Conservation (phyloP, 2,888 invertebrate species). For the Liposcelis brunnea region DNA sequence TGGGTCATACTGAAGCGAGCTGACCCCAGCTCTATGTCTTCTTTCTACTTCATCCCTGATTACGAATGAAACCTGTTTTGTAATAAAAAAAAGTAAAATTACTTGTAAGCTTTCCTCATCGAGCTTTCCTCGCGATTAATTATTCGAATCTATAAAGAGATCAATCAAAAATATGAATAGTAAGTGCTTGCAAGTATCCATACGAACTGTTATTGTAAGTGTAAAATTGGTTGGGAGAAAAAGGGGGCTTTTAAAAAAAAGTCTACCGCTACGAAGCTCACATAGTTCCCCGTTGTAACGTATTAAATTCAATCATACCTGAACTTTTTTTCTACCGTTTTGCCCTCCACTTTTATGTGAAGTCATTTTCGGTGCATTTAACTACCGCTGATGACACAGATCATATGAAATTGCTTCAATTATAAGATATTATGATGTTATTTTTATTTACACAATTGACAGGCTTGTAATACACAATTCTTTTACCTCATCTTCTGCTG, state of each 20-base stretch:
- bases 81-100: conserved; percentile 12
- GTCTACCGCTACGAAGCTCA: neutral
- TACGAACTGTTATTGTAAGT: too few species aligned
- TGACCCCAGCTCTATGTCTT: conserved; percentile 87
- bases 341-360: conserved; percentile 31
- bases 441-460: conserved; percentile 3
- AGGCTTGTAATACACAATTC: neutral
- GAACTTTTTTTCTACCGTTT: conserved; percentile 33
- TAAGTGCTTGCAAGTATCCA: too few species aligned
- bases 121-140: too few species aligned
- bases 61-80: conserved; percentile 79
- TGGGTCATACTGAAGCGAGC: conserved; percentile 86
- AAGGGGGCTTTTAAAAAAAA: too few species aligned
- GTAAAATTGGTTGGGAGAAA: too few species aligned
- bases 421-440: neutral
- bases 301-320: conserved; percentile 23
- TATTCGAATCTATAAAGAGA: too few species aligned
- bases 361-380: conserved; percentile 23
- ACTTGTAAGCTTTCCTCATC: neutral
- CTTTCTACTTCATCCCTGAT: conserved; percentile 92
- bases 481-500: neutral
- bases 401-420: neutral
- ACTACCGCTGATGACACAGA: neutral
- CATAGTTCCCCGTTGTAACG: neutral
- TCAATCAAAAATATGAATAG: conserved; percentile 7